Percentiles rank a stretch among this genome's conserved stretches.
These are phyloP conservation scores for Zenarchopterus dispar DNA, from an alignment of 2,797 vertebrate species.

Conservation along the genomic window DNA sequence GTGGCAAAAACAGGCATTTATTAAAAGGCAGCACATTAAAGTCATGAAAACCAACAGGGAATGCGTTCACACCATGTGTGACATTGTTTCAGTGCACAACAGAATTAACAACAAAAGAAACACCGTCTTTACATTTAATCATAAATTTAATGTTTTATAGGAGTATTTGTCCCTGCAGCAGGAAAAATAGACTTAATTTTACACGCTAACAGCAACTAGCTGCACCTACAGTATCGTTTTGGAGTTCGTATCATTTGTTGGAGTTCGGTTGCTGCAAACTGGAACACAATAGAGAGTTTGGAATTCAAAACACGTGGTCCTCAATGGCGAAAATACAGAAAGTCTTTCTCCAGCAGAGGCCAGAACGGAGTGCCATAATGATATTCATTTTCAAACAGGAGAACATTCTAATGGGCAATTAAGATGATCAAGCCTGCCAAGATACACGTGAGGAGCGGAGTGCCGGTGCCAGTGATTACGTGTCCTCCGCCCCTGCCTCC, in stretches of 20 bases:
- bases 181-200: constrained; percentile 52
- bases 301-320: constrained; percentile 78
- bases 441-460: constrained; percentile 83
- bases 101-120: constrained; percentile 22
- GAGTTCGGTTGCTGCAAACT: constrained; percentile 76
- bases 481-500: constrained; percentile 77
- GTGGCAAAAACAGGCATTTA: constrained; percentile 24
- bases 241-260: constrained; percentile 76
- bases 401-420: constrained; percentile 90
- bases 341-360: constrained; percentile 79
- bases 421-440: constrained; percentile 90
- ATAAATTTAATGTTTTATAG: no score
- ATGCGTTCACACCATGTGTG: constrained; percentile 29
- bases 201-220: constrained; percentile 70
- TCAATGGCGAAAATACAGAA: constrained; percentile 79
- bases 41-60: constrained; percentile 20
- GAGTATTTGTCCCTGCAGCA: constrained; percentile 56
- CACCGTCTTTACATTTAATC: not conserved
- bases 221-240: constrained; percentile 49
- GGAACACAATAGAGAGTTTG: constrained; percentile 75
- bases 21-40: constrained; percentile 33
- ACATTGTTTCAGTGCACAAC: not conserved
- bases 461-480: constrained; percentile 81
- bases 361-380: constrained; percentile 81
- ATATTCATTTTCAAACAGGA: constrained; percentile 89